A percentile compares a stretch with the other conserved stretches of the same genome.
Conservation (phyloP, 2,888 invertebrate genomes). For the Gastracanthus pulcherrimus region DNA sequence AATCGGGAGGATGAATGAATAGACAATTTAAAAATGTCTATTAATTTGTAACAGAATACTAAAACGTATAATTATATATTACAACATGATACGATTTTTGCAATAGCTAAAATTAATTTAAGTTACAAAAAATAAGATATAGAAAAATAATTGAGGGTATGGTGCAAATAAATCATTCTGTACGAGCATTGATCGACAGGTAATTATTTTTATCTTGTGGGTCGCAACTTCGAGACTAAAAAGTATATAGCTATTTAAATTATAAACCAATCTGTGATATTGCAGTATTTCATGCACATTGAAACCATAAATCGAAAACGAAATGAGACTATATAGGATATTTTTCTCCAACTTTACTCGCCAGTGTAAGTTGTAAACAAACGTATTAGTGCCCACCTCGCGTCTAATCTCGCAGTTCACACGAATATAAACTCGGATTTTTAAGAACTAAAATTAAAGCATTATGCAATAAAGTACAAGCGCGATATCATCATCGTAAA, state of each 20-base stretch:
- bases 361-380: neutral
- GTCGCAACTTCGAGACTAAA: neutral
- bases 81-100: too few relatives aligned
- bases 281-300: neutral
- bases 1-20: too few relatives aligned
- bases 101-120: neutral
- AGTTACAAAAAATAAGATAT: neutral
- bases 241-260: neutral
- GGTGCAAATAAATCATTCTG: neutral
- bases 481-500: slow-evolving; percentile 29
- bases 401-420: slow-evolving; percentile 13
- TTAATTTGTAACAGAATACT: too few relatives aligned
- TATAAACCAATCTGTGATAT: neutral
- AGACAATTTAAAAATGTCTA: too few relatives aligned
- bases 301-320: neutral
- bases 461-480: slow-evolving; percentile 5
- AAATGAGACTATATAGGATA: neutral
- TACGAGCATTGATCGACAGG: slow-evolving; percentile 22
- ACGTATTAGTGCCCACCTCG: slow-evolving; percentile 2
- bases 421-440: slow-evolving; percentile 2
- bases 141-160: neutral
- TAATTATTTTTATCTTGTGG: slow-evolving; percentile 39
- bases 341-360: neutral
- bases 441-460: slow-evolving; percentile 28
- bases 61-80: too few relatives aligned